Evolutionary conservation across 2,113 vertebrate species (phyloP), one percentile per base, ranked within the genome.

Genomic region (Podocnemis expansa): DNA sequence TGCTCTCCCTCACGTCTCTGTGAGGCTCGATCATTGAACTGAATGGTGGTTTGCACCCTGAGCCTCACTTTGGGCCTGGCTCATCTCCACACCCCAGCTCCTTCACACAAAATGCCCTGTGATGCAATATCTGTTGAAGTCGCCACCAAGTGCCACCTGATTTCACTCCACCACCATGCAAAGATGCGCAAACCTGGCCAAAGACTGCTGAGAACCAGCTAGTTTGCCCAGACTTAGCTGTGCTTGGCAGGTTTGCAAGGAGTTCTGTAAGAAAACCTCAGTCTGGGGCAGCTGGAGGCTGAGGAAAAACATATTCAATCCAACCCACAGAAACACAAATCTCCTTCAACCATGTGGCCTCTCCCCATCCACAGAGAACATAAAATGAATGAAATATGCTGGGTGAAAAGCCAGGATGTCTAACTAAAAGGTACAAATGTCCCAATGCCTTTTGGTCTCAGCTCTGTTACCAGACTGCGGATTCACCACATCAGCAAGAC

Each of bases 11-110:
- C 56, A 24, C 29, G 54, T 47, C 41, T 3, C 34, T 80, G 49
- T 0, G 0, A 79, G 1, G 10, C 80, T 60, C 56, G 34, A 1
- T 3, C 38, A 11, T 84, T 70, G 45, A 34, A 54, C 9, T 21
- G 9, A 47, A 41, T 12, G 41, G 83, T 10, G 6, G 24, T 85
- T 43, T 41, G 49, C 38, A 75, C 49, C 29, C 16, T 17, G 38
- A 54, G 2, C 14, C 24, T 24, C 70, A 16, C 8, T 63, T 27
- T 38, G 52, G 51, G 67, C 45, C 19, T 45, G 41, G 25, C 76
- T n/a, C 8, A 1, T 10, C 10, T 12, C 58, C 45, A 17, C 27
- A 31, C 55, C 8, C 10, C 8, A 14, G 14, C 11, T 14, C 34
- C 54, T 47, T 21, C 31, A 21, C 10, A 52, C 51, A 45, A 43